Percentiles rank a stretch among this genome's conserved stretches.
Conservation (phyloP, 2,888 invertebrate genomes). For the Lycaena phlaeas region DNA sequence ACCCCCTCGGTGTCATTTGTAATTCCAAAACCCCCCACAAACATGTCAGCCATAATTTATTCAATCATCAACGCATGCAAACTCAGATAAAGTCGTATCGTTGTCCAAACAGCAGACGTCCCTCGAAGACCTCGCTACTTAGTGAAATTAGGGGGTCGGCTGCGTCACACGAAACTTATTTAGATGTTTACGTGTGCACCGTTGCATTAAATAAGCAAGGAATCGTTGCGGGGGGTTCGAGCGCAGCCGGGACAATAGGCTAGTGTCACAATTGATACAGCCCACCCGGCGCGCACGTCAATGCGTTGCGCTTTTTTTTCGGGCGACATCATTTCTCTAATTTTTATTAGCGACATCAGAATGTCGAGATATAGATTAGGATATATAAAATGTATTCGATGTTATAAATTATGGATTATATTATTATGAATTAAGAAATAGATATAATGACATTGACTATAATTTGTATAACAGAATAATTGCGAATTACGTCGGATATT, state of each 20-base stretch:
- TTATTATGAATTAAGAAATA: too few species aligned
- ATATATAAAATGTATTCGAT: slow-evolving; percentile 3
- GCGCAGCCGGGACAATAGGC: slow-evolving; percentile 55
- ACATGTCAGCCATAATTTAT: neutral
- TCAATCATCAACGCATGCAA: slow-evolving; percentile 4
- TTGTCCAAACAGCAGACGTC: slow-evolving; percentile 10
- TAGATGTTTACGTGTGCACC: slow-evolving; percentile 72
- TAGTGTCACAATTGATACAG: slow-evolving; percentile 34
- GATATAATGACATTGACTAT: too few species aligned
- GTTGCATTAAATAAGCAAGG: slow-evolving; percentile 72
- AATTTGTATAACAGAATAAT: too few species aligned
- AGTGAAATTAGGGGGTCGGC: slow-evolving; percentile 68
- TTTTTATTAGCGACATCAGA: too few species aligned
- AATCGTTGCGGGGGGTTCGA: slow-evolving; percentile 55
- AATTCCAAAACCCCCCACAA: too few species aligned
- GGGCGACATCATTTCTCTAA: too few species aligned
- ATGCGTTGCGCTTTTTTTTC: slow-evolving; percentile 31
- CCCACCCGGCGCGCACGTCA: slow-evolving; percentile 44
- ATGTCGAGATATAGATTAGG: too few species aligned
- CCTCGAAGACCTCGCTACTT: slow-evolving; percentile 54
- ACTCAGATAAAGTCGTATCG: slow-evolving; percentile 3
- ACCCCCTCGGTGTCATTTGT: too few species aligned
- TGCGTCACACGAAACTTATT: slow-evolving; percentile 70
- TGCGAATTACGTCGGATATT: too few species aligned
- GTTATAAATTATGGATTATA: too few species aligned